Evolutionary conservation across 2,797 vertebrate species (phyloP).

Genomic region (Semotilus atromaculatus): DNA sequence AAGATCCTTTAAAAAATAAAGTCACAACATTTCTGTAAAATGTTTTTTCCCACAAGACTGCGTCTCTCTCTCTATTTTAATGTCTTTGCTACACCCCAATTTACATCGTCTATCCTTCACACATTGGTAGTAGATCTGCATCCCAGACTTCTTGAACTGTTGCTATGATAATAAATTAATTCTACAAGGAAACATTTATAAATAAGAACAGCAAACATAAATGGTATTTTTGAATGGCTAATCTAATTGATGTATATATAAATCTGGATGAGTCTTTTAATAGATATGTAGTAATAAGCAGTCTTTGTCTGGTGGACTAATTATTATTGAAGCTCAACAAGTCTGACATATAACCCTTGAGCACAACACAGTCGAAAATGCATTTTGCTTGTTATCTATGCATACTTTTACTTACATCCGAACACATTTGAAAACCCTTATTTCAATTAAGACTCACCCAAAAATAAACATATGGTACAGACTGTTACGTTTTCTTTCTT

Average conservation of each 20-base stretch:
- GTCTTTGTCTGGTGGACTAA: neutral
- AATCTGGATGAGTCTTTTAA: neutral
- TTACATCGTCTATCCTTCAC: neutral
- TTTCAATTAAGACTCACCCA: too few species aligned
- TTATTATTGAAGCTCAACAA: neutral
- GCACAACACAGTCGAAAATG: too few species aligned
- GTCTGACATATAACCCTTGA: neutral
- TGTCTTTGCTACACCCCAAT: neutral
- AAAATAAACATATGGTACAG: neutral
- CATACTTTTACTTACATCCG: neutral
- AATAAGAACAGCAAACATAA: neutral
- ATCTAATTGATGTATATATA: neutral
- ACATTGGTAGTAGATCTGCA: neutral
- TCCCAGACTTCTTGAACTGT: constrained; percentile 12
- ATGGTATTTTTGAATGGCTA: neutral
- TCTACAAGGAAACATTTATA: neutral
- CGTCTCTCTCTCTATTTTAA: neutral
- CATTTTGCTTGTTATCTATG: neutral
- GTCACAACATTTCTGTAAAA: neutral
- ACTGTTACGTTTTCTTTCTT: neutral
- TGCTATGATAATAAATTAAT: constrained; percentile 30
- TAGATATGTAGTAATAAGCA: neutral
- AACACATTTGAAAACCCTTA: neutral
- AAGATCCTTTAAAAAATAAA: neutral
- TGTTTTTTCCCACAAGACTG: neutral